Evolutionary conservation across 2,797 vertebrate species (phyloP).

Genomic region (Diceros bicornis): DNA sequence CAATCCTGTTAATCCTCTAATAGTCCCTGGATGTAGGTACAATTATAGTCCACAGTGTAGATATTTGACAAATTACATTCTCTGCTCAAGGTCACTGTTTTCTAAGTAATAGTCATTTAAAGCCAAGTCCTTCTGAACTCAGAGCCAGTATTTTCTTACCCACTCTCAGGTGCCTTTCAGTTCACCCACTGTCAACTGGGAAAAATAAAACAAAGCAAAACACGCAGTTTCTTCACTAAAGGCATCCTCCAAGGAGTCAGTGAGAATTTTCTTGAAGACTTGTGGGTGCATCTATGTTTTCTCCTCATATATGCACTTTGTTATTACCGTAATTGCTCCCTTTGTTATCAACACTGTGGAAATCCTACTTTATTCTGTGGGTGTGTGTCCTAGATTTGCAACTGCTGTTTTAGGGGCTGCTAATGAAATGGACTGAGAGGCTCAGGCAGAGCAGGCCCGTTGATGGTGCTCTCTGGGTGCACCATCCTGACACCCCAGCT

Average conservation of each 20-base stretch:
- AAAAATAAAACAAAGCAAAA: not conserved
- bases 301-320: not conserved
- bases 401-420: not conserved
- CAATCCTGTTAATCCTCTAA: not conserved
- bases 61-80: not conserved
- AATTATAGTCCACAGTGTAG: not conserved
- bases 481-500: not conserved
- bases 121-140: not conserved
- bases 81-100: not conserved
- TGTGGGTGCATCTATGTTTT: not conserved
- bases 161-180: not conserved
- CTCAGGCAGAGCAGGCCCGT: not conserved
- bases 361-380: not conserved
- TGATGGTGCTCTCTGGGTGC: not conserved
- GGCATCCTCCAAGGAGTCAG: not conserved
- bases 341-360: not conserved
- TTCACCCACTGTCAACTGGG: not conserved
- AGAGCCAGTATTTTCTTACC: not conserved
- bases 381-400: not conserved
- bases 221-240: not conserved
- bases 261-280: not conserved
- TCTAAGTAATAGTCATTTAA: not conserved
- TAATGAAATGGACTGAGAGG: not conserved
- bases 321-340: no score
- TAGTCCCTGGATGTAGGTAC: not conserved